These are phyloP conservation scores for Drosophila littoralis DNA, from an alignment of 1,140 invertebrate species.

Conservation along the genomic window DNA sequence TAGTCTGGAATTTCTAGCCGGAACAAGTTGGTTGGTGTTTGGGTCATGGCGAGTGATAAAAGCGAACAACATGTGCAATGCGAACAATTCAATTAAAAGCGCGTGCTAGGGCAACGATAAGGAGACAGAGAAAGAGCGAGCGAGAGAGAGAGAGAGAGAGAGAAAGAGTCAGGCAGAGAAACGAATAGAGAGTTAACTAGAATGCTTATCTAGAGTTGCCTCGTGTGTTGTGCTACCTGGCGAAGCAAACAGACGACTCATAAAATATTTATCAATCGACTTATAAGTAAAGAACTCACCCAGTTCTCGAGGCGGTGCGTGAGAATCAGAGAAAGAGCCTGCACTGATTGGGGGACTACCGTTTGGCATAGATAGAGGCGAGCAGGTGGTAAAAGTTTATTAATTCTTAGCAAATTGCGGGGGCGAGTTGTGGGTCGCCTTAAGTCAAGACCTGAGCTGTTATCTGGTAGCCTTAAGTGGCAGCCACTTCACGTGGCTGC, in stretches of 20 bases:
- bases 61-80: slow-evolving; percentile 32
- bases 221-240: slow-evolving; percentile 25
- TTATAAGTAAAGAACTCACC: slow-evolving; percentile 23
- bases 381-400: slow-evolving; percentile 56
- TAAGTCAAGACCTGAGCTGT: slow-evolving; percentile 13
- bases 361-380: slow-evolving; percentile 37
- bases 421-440: background rate
- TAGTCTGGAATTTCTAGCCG: slow-evolving; percentile 24
- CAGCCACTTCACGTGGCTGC: slow-evolving; percentile 20
- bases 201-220: slow-evolving; percentile 59
- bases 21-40: slow-evolving; percentile 21
- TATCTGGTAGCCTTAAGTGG: slow-evolving; percentile 21
- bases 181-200: background rate
- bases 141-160: background rate
- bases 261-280: slow-evolving; percentile 36
- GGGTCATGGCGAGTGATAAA: slow-evolving; percentile 36
- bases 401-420: slow-evolving; percentile 64
- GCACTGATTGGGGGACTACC: slow-evolving; percentile 24
- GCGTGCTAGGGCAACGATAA: slow-evolving; percentile 25
- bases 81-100: slow-evolving; percentile 53
- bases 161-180: background rate
- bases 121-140: slow-evolving; percentile 13
- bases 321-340: slow-evolving; percentile 7
- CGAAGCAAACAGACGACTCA: slow-evolving; percentile 1
- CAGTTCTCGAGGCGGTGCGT: background rate